phyloP scores from a whole-genome alignment of 2,888 invertebrate genomes.

The Trachelus tabidus region DNA sequence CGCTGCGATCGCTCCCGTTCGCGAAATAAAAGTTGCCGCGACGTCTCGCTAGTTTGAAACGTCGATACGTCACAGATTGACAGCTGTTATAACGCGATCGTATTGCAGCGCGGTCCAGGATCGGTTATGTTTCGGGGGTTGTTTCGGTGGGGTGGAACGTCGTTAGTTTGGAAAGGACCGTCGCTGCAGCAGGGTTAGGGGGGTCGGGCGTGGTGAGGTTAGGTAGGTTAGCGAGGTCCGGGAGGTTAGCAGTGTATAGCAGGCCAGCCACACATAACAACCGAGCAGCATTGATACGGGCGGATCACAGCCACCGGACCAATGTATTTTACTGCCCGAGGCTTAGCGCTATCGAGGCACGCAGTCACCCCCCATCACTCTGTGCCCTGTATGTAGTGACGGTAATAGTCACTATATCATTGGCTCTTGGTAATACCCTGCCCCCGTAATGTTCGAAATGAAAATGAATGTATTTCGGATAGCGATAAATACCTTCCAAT shows the following conservation, averaged over 20 bases:
- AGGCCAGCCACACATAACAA: conserved; percentile 56
- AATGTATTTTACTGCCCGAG: conserved; percentile 65
- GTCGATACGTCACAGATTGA: conserved; percentile 46
- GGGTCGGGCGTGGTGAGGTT: conserved; percentile 17
- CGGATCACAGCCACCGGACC: conserved; percentile 65
- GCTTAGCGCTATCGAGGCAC: conserved; percentile 66
- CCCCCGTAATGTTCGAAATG: conserved; percentile 63
- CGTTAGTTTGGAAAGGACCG: conserved; percentile 5
- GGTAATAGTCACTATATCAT: conserved; percentile 67
- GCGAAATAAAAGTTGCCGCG: conserved; percentile 10
- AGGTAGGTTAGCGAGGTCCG: conserved; percentile 31
- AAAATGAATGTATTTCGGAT: conserved; percentile 67
- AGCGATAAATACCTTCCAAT: conserved; percentile 64
- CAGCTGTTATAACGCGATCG: conserved; percentile 43
- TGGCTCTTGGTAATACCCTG: conserved; percentile 66
- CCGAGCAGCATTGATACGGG: conserved; percentile 64
- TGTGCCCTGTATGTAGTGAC: conserved; percentile 64
- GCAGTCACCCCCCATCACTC: conserved; percentile 67
- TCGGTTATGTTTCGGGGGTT: conserved; percentile 13
- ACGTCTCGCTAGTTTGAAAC: conserved; percentile 25
- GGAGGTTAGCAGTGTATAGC: neutral
- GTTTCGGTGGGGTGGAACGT: conserved; percentile 5
- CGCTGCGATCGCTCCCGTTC: neutral
- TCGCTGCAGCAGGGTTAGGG: conserved; percentile 23
- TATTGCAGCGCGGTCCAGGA: conserved; percentile 38